These are phyloP conservation scores for Apostichopus japonicus DNA, from an alignment of 35 echinoderm and acorn worm species.

Conservation along the genomic window DNA sequence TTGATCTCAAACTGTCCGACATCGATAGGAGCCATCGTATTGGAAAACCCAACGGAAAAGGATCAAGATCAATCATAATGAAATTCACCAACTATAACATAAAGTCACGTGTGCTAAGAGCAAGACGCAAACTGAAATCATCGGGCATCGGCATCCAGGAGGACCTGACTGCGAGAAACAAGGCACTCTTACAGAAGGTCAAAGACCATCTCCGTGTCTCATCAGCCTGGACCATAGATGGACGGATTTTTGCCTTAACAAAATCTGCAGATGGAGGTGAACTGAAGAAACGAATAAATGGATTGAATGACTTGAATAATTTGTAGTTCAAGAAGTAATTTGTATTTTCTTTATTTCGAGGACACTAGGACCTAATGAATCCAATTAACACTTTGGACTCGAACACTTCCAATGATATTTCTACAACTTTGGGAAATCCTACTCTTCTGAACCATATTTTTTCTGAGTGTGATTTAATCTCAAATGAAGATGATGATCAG, in stretches of 20 bases:
- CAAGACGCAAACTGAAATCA: not conserved
- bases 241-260: not conserved
- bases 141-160: constrained; percentile 40
- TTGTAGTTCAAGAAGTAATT: no score
- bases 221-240: constrained; percentile 15
- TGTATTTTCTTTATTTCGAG: no score
- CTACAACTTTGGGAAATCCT: no score
- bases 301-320: not conserved
- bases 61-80: constrained; percentile 21
- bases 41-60: constrained; percentile 4
- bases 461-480: no score
- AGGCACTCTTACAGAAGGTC: not conserved
- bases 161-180: constrained; percentile 30
- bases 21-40: constrained; percentile 50
- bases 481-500: no score
- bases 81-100: constrained; percentile 32
- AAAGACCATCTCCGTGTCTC: not conserved
- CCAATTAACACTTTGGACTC: no score
- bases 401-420: no score
- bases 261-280: not conserved
- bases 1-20: constrained; percentile 9
- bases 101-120: not conserved
- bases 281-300: constrained; percentile 26
- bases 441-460: no score
- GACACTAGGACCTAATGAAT: no score